A percentile compares a stretch with the other conserved stretches of the same genome.
These are phyloP conservation scores for Harpalus rufipes DNA, from an alignment of 2,888 invertebrate species.

Conservation along the genomic window DNA sequence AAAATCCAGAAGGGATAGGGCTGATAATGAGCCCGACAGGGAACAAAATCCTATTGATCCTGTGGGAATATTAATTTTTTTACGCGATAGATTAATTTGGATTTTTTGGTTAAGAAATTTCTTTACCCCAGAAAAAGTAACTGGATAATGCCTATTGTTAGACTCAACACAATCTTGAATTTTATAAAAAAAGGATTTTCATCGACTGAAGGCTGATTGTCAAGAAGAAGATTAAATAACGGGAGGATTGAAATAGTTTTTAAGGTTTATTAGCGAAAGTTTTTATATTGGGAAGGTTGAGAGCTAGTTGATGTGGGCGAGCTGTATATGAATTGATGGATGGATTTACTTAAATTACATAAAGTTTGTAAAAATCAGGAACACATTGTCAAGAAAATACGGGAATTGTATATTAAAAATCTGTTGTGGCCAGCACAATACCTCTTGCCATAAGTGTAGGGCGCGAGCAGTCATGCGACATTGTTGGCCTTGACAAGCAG, in stretches of 20 bases:
- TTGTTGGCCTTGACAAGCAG: no score
- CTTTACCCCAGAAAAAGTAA: conserved; percentile 4
- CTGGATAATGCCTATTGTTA: conserved; percentile 9
- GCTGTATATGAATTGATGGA: not conserved
- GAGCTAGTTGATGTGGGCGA: not conserved
- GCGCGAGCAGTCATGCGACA: no score
- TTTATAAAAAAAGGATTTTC: not conserved
- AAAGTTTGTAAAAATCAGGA: not conserved
- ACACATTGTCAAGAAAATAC: no score
- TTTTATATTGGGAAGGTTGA: not conserved
- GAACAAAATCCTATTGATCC: conserved; percentile 53
- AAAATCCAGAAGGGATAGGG: conserved; percentile 8
- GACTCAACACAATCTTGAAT: not conserved
- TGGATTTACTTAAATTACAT: not conserved
- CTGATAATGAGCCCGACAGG: conserved; percentile 53
- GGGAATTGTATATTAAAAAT: no score
- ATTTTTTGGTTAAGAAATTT: conserved; percentile 19
- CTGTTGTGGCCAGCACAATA: no score
- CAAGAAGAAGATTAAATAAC: conserved; percentile 2
- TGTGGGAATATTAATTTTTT: conserved; percentile 58
- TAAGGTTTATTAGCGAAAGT: not conserved
- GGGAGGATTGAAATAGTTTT: not conserved
- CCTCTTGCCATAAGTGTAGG: no score
- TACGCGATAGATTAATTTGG: conserved; percentile 32
- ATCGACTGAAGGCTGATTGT: not conserved